Conservation (phyloP, 1,140 invertebrate genomes). For the Drosophila nebulosa region DNA sequence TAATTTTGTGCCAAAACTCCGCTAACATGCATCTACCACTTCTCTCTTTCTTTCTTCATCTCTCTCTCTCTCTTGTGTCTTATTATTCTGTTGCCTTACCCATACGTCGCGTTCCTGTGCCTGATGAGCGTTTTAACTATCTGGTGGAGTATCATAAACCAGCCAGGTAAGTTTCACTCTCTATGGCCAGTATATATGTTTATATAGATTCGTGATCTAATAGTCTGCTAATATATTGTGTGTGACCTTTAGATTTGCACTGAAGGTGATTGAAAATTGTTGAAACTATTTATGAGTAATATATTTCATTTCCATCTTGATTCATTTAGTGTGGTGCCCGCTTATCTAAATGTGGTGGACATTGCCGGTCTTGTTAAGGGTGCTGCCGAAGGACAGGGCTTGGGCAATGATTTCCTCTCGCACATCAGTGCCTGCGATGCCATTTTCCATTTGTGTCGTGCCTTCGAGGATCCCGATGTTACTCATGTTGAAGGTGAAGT, state of each 20-base stretch:
- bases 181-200: neutral
- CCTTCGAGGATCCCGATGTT: conserved; percentile 99
- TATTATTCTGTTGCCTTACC: conserved; percentile 71
- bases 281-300: neutral
- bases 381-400: conserved; percentile 97
- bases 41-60: neutral
- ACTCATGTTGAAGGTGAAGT: conserved; percentile 99
- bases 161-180: conserved; percentile 86
- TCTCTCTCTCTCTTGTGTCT: conserved; percentile 30
- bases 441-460: conserved; percentile 98
- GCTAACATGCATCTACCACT: conserved; percentile 47
- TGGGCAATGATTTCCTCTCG: conserved; percentile 99
- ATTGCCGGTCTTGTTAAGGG: conserved; percentile 99
- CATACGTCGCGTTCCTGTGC: conserved; percentile 98
- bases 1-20: conserved; percentile 20
- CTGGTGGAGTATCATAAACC: conserved; percentile 97
- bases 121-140: conserved; percentile 96
- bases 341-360: conserved; percentile 98
- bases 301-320: too few species aligned
- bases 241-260: neutral
- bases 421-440: conserved; percentile 99
- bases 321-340: conserved; percentile 95
- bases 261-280: neutral
- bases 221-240: too few species aligned
- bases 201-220: neutral